These are phyloP conservation scores for Benitochromis conjunctus DNA, from an alignment of 2,113 vertebrate species.

Conservation along the genomic window DNA sequence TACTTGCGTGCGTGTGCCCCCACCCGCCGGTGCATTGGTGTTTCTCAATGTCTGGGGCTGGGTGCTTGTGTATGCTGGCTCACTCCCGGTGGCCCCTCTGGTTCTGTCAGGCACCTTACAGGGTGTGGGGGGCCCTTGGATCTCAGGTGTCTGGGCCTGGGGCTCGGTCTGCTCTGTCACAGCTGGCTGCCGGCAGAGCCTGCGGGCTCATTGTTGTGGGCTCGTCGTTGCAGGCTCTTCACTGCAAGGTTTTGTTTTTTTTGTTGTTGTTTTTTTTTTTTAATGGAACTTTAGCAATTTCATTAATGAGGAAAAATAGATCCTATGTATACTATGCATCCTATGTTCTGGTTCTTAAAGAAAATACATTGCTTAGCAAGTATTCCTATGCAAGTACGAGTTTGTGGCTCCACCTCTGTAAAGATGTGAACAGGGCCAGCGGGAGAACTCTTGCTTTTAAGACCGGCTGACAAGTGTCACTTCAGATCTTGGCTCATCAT, in stretches of 20 bases:
- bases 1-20: too few species aligned
- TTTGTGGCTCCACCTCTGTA: not conserved
- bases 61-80: not conserved
- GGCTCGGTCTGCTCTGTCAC: not conserved
- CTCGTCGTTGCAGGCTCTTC: accelerated
- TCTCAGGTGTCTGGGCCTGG: not conserved
- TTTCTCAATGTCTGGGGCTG: accelerated
- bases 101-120: accelerated
- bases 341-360: not conserved
- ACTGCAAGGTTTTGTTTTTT: too few species aligned
- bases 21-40: not conserved
- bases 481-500: not conserved
- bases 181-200: accelerated
- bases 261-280: too few species aligned
- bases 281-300: too few species aligned
- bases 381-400: accelerated
- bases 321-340: too few species aligned
- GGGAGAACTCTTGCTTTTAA: not conserved
- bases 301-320: too few species aligned
- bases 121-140: not conserved
- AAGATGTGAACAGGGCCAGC: not conserved
- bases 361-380: not conserved
- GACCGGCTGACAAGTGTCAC: not conserved
- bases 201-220: not conserved
- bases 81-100: not conserved